phyloP scores from a whole-genome alignment of 2,888 invertebrate species.

The Lobophora halterata region DNA sequence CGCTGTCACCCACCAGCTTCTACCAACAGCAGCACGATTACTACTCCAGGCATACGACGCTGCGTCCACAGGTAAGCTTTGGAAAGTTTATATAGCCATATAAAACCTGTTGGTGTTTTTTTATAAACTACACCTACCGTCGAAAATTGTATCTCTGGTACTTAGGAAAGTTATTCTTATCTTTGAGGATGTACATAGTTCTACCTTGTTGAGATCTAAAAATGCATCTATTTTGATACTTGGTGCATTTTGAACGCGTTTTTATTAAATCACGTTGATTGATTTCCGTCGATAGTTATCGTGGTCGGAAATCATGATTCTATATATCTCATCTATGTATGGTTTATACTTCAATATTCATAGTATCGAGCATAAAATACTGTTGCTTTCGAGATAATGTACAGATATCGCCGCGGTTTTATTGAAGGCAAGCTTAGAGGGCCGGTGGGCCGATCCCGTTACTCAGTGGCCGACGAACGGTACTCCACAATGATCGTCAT shows the following conservation, averaged over 20 bases:
- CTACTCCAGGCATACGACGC: conserved; percentile 73
- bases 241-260: too few species aligned
- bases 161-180: too few species aligned
- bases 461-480: conserved; percentile 52
- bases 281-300: too few species aligned
- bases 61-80: conserved; percentile 74
- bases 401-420: conserved; percentile 38
- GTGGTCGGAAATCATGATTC: too few species aligned
- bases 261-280: too few species aligned
- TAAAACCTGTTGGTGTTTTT: too few species aligned
- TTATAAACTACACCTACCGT: too few species aligned
- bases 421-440: conserved; percentile 48
- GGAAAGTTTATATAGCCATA: background rate
- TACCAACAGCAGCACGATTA: conserved; percentile 81
- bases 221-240: too few species aligned
- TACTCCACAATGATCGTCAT: conserved; percentile 53
- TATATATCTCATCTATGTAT: background rate
- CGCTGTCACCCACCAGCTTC: conserved; percentile 80
- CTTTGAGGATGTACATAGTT: too few species aligned
- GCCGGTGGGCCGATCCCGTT: conserved; percentile 62
- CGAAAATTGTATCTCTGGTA: too few species aligned
- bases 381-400: conserved; percentile 42
- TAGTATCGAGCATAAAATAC: conserved; percentile 1
- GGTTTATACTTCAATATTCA: conserved; percentile 2
- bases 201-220: too few species aligned